These are phyloP conservation scores for Cristatella mucedo DNA, from an alignment of 2,888 invertebrate genomes.

Conservation along the genomic window DNA sequence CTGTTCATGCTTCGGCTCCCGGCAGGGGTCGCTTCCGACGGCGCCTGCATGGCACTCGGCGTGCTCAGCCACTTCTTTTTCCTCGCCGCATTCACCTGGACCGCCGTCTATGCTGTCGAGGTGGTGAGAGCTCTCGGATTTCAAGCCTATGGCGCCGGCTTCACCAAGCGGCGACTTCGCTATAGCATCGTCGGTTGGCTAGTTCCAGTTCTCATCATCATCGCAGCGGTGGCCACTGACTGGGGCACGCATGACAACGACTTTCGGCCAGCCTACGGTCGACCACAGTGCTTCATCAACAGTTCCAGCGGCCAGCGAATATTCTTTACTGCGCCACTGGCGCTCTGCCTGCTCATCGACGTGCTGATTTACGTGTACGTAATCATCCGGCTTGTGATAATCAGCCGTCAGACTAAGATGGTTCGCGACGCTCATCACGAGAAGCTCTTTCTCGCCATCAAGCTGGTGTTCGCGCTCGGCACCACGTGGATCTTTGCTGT, in stretches of 20 bases:
- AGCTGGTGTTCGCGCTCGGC: slow-evolving; percentile 24
- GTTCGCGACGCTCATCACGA: not conserved
- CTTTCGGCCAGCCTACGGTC: slow-evolving; percentile 8
- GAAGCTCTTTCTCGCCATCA: slow-evolving; percentile 6
- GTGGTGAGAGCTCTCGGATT: slow-evolving; percentile 42
- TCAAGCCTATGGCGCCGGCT: not conserved
- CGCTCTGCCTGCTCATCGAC: not conserved
- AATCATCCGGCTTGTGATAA: not conserved
- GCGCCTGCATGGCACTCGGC: slow-evolving; percentile 38
- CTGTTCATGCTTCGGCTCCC: too few species aligned
- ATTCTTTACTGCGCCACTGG: slow-evolving; percentile 11
- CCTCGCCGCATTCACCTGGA: slow-evolving; percentile 45
- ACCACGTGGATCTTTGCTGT: slow-evolving; percentile 41
- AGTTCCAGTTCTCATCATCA: slow-evolving; percentile 9
- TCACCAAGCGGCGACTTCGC: not conserved
- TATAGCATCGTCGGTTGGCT: slow-evolving; percentile 13
- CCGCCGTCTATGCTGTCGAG: slow-evolving; percentile 45
- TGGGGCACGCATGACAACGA: too few species aligned
- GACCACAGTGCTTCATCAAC: slow-evolving; percentile 9
- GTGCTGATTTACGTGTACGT: slow-evolving; percentile 4
- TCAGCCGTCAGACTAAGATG: slow-evolving; percentile 5
- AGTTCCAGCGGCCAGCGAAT: slow-evolving; percentile 6
- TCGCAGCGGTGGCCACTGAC: not conserved
- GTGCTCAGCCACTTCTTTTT: slow-evolving; percentile 42
- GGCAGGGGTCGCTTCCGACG: too few species aligned